Percentiles rank a stretch among this genome's conserved stretches.
Conservation (phyloP, 2,113 vertebrate species). For the Verasper variegatus region DNA sequence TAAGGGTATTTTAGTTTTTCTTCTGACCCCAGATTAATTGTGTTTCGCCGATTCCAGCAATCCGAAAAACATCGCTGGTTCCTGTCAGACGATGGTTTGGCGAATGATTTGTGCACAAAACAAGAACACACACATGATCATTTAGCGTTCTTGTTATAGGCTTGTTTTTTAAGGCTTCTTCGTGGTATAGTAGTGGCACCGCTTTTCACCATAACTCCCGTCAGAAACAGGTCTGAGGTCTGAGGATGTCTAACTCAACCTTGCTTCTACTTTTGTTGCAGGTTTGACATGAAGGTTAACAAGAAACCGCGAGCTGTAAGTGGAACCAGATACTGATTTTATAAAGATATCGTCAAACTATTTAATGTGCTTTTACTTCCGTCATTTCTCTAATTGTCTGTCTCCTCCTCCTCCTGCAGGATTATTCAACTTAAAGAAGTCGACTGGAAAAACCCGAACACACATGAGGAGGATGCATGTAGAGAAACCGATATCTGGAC, state of each 20-base stretch:
- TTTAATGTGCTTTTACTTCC: not conserved
- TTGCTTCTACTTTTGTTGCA: conserved; percentile 68
- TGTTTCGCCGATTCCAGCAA: conserved; percentile 32
- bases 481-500: conserved; percentile 50
- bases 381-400: not conserved
- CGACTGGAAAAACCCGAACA: conserved; percentile 28
- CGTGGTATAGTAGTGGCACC: conserved; percentile 43
- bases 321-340: conserved; percentile 35
- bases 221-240: not conserved
- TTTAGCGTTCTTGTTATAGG: conserved; percentile 48
- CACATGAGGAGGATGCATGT: conserved; percentile 15
- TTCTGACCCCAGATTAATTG: conserved; percentile 31
- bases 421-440: conserved; percentile 76
- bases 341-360: too few relatives aligned
- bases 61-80: conserved; percentile 28
- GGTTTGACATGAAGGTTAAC: conserved; percentile 99
- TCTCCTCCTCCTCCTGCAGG: conserved; percentile 60
- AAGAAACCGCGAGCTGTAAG: conserved; percentile 99
- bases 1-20: conserved; percentile 8
- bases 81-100: conserved; percentile 28
- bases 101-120: conserved; percentile 36
- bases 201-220: conserved; percentile 23
- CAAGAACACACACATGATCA: conserved; percentile 30
- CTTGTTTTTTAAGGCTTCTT: conserved; percentile 46
- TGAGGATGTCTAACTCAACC: not conserved